Base-by-base conservation (phyloP, 2,113 vertebrate genomes). In the Girardinichthys multiradiatus region DNA sequence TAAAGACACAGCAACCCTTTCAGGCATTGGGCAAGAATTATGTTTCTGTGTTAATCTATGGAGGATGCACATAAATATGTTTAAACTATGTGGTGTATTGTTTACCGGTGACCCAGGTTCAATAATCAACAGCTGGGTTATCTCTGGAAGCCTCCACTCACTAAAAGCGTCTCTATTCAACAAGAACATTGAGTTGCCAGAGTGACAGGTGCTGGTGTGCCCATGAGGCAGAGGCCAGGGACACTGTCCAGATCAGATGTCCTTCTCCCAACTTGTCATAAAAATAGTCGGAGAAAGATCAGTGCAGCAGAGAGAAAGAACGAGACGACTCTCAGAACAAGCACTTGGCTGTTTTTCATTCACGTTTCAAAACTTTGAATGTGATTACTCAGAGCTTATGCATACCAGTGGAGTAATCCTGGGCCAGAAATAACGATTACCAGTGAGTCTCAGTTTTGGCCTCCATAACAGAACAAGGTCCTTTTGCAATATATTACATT, bases 231-330 rank as follows among this genome's bases (percentile, higher is more conserved):
- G 83, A 51, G 70, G 62, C 68, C 14, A 74, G 66, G 87, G 63
- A 42, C 54, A 60, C 51, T 31, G 71, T 66, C 0, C 37, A 84
- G 89, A 90, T 94, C 92, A 85, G 89, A 87, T 93, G 85, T 93
- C 92, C 84, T 83, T 78, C 83, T 83, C 74, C 76, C 84, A 88
- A 89, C 81, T 33, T 64, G 69, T 70, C 72, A 81, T 91, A 94
- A 90, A 94, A 94, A 94, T 94, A 94, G 92, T 92, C 86, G 67
- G 74, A 72, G 63, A 70, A 83, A 69, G 77, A 84, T 80, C 87
- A 79, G 70, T 68, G 74, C 79, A 61, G 57, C 66, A 31, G 24
- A 57, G 71, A 26, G 59, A 54, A 24, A 48, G 71, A 27, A 48
- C 26, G 57, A 65, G 17, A 63, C 30, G 4, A 14, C 77, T 70